A percentile compares a stretch with the other conserved stretches of the same genome.
Evolutionary conservation across 2,797 vertebrate species (phyloP).

Genomic region (Mycteria americana): DNA sequence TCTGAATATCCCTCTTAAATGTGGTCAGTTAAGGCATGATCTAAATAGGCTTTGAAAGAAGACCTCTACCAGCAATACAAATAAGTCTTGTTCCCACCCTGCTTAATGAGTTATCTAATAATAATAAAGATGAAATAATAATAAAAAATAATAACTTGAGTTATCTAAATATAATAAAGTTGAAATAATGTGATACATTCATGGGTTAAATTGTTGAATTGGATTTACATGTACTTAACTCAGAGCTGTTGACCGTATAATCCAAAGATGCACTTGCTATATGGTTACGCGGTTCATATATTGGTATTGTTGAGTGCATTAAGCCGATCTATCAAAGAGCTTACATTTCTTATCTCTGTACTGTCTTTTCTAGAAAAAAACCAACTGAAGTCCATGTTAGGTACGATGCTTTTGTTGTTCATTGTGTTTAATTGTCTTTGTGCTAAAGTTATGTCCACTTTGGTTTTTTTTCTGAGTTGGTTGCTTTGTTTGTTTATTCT

Average conservation of each 20-base stretch:
- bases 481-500: neutral
- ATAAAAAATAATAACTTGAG: neutral
- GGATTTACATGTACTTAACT: neutral
- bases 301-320: neutral
- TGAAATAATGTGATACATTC: neutral
- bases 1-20: neutral
- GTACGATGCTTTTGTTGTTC: neutral
- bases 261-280: no score
- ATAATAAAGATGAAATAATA: neutral
- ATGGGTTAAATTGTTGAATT: neutral
- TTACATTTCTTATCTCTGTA: neutral
- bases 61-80: neutral
- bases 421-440: neutral
- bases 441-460: neutral
- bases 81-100: neutral
- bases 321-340: neutral
- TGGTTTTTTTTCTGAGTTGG: neutral
- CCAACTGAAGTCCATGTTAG: neutral
- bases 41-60: neutral
- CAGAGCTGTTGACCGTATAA: neutral
- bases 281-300: fast-evolving
- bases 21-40: neutral
- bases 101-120: neutral
- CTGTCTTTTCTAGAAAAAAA: neutral
- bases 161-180: neutral